phyloP scores from a whole-genome alignment of 2,113 vertebrate species.

The Nesoenas mayeri region DNA sequence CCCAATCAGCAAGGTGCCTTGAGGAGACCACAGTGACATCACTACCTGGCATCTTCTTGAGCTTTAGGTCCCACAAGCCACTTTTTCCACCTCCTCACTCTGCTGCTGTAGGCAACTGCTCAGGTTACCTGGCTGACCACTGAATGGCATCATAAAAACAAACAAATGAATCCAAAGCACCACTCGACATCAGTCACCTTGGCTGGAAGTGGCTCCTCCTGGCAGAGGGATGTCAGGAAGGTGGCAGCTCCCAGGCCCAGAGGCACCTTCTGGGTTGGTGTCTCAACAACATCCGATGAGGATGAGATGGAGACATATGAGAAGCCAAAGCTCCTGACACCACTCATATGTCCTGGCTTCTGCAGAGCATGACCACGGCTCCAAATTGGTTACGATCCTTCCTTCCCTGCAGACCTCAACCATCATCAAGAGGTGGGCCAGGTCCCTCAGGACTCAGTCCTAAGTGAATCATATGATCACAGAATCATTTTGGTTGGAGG shows the following conservation, averaged over 20 bases:
- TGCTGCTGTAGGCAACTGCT: neutral
- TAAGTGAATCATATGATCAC: neutral
- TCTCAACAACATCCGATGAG: neutral
- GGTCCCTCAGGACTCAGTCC: neutral
- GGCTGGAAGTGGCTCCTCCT: neutral
- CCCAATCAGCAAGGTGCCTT: neutral
- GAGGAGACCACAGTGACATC: neutral
- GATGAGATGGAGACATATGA: neutral
- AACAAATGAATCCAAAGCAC: neutral
- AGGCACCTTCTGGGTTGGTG: neutral
- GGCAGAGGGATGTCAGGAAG: neutral
- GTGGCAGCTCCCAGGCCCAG: neutral
- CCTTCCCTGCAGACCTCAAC: neutral
- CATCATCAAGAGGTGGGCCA: neutral
- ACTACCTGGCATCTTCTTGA: neutral
- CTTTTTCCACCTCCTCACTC: neutral
- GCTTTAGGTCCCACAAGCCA: neutral
- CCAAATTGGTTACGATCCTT: neutral
- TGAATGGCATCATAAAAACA: neutral
- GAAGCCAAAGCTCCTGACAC: neutral
- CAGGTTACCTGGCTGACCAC: conserved; percentile 12
- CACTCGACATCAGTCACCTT: neutral
- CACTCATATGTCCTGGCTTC: neutral
- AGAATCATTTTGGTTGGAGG: no score
- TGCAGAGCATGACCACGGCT: neutral